A percentile compares a stretch with the other conserved stretches of the same genome.
Conservation (phyloP, 1,140 invertebrate genomes). For the Trialeurodes vaporariorum region DNA sequence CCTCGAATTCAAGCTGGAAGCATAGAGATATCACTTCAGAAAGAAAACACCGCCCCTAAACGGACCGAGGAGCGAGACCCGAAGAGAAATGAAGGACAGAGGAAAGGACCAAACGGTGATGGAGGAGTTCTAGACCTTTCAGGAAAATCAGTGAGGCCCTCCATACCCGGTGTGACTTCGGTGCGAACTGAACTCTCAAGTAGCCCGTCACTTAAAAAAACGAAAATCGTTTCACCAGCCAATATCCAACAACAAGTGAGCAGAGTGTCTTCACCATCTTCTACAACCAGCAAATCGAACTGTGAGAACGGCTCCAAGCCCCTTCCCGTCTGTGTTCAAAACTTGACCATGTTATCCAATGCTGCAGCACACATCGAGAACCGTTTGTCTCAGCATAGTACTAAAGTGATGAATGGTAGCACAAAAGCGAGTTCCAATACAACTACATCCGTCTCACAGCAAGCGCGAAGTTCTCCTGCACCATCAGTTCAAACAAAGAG, state of each 20-base stretch:
- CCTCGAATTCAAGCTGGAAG: not conserved
- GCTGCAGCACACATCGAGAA: constrained; percentile 27
- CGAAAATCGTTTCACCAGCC: not conserved
- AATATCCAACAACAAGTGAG: not conserved
- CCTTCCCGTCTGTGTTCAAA: constrained; percentile 21
- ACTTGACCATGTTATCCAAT: constrained; percentile 26
- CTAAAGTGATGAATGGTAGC: too few relatives aligned
- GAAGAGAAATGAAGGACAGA: not conserved
- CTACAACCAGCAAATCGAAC: not conserved
- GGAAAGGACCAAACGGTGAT: not conserved
- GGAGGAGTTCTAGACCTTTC: not conserved
- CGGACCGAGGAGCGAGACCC: not conserved
- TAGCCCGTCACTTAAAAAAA: not conserved
- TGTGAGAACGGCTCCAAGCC: not conserved
- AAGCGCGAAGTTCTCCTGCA: not conserved
- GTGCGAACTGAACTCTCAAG: too few relatives aligned
- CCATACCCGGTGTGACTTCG: too few relatives aligned
- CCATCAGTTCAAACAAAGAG: not conserved
- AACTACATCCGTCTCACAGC: not conserved
- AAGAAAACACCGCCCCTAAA: not conserved
- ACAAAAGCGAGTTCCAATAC: too few relatives aligned
- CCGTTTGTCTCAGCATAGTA: too few relatives aligned
- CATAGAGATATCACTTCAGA: not conserved
- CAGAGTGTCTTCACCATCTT: not conserved
- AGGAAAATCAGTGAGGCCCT: not conserved